Evolutionary conservation across 2,113 vertebrate species (phyloP).

Genomic region (Xiphias gladius): DNA sequence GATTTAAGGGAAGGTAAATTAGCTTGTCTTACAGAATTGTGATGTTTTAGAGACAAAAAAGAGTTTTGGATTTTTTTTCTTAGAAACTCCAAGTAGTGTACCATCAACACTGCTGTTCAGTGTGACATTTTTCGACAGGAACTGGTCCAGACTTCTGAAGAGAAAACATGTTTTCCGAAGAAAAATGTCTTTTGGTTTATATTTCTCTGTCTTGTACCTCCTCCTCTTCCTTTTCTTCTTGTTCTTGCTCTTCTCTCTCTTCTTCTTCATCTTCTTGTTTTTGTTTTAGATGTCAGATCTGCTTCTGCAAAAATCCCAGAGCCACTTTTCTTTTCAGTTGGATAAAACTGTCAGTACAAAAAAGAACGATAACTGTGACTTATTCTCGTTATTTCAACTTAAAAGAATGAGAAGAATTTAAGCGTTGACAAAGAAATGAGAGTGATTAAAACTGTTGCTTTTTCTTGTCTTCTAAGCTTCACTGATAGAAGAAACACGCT

Average conservation of each 20-base stretch:
- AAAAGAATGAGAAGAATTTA: background rate
- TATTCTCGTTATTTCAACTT: background rate
- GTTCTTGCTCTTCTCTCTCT: background rate
- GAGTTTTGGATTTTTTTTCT: background rate
- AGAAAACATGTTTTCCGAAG: background rate
- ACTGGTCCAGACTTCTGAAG: background rate
- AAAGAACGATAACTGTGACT: background rate
- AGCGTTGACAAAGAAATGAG: background rate
- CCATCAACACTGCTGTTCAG: background rate
- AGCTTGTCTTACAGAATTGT: background rate
- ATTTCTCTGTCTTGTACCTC: background rate
- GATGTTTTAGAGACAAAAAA: background rate
- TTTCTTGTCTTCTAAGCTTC: conserved; percentile 19
- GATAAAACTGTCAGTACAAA: background rate
- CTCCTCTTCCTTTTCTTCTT: background rate
- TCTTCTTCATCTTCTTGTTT: background rate
- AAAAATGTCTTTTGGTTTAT: background rate
- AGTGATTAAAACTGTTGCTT: conserved; percentile 40
- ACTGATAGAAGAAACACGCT: conserved; percentile 6
- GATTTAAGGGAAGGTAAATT: background rate
- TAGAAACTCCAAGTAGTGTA: background rate
- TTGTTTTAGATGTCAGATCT: background rate
- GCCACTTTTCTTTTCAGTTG: background rate
- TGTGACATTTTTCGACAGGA: background rate
- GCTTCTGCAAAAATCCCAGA: background rate